phyloP scores from a whole-genome alignment of 2,797 vertebrate species.

The Phrynocephalus forsythii region DNA sequence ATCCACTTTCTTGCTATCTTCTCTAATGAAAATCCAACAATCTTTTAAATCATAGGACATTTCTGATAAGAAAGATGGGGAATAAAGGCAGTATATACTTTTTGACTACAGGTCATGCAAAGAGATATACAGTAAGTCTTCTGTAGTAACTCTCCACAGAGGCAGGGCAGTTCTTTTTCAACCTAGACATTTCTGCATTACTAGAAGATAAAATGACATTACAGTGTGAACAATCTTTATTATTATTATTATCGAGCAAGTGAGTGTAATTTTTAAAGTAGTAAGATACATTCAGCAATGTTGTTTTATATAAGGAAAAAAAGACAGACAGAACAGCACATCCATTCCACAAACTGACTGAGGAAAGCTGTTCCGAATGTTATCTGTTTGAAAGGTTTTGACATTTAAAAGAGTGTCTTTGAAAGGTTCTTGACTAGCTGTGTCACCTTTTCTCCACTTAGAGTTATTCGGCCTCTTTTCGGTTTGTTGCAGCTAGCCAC shows the following conservation, averaged over 20 bases:
- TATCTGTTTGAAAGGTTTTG: conserved; percentile 8
- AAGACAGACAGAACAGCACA: background rate
- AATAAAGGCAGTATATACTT: background rate
- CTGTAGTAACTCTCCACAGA: background rate
- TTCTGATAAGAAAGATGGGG: background rate
- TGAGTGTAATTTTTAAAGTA: no score
- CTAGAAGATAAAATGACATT: conserved; percentile 15
- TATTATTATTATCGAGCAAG: background rate
- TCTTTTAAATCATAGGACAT: background rate
- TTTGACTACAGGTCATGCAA: background rate
- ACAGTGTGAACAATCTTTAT: background rate
- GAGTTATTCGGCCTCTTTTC: background rate
- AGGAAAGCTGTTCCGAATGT: background rate
- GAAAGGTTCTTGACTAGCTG: background rate
- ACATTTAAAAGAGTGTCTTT: background rate
- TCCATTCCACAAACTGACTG: conserved; percentile 1
- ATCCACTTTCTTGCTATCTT: background rate
- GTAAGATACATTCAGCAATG: background rate
- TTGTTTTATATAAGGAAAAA: conserved; percentile 18
- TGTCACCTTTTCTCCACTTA: background rate
- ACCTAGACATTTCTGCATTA: background rate
- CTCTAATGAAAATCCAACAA: background rate
- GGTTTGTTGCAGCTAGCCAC: background rate
- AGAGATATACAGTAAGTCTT: background rate
- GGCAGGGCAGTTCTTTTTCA: background rate